Evolutionary conservation across 2,888 invertebrate genomes (phyloP).

Genomic region (Polyommatus icarus): DNA sequence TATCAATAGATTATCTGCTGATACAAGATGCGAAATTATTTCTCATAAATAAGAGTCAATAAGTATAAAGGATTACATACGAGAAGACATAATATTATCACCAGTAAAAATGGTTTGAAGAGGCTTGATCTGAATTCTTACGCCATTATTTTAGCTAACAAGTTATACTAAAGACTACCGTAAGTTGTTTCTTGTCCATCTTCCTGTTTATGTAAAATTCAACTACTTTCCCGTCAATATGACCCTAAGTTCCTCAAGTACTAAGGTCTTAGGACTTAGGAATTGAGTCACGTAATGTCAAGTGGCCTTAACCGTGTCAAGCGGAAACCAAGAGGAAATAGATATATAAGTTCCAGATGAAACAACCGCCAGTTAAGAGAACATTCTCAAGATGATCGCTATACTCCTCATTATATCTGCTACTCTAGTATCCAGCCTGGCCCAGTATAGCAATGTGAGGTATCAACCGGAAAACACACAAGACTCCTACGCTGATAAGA

Average conservation of each 20-base stretch:
- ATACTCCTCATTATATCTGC: background rate
- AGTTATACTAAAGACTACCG: too few species aligned
- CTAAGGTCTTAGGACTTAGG: background rate
- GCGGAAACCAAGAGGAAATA: constrained; percentile 6
- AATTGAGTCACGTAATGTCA: constrained; percentile 13
- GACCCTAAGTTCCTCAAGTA: background rate
- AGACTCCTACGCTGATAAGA: background rate
- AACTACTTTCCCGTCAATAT: background rate
- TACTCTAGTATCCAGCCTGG: background rate
- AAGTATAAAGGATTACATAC: too few species aligned
- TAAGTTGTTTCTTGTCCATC: too few species aligned
- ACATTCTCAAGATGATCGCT: constrained; percentile 10
- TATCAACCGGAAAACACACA: constrained; percentile 16
- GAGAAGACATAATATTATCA: too few species aligned
- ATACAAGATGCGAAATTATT: background rate
- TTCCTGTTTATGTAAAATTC: background rate
- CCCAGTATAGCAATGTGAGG: constrained; percentile 24
- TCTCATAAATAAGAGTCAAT: too few species aligned
- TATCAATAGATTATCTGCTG: background rate
- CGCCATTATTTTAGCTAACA: too few species aligned
- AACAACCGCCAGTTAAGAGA: background rate
- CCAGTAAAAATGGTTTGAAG: too few species aligned
- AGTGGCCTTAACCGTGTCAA: background rate
- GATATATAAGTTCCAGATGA: constrained; percentile 8
- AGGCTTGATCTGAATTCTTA: too few species aligned